phyloP scores from a whole-genome alignment of 1,140 invertebrate species.

The Neodiprion fabricii region DNA sequence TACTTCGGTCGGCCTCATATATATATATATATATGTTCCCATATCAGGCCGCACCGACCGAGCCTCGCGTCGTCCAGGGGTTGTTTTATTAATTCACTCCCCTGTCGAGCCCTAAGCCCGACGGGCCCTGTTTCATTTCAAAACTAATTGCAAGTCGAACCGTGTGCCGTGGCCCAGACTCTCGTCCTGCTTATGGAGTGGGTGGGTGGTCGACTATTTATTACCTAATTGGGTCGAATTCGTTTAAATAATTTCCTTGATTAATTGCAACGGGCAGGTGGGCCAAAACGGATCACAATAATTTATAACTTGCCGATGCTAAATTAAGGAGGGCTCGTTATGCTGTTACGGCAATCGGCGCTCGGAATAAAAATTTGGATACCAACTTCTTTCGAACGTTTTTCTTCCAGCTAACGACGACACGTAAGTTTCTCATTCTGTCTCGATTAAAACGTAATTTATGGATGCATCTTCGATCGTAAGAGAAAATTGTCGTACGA shows the following conservation, averaged over 20 bases:
- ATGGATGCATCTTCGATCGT: too few relatives aligned
- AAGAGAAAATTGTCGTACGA: too few relatives aligned
- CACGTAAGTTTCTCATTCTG: too few relatives aligned
- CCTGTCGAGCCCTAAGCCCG: conserved; percentile 31
- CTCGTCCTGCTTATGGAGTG: conserved; percentile 14
- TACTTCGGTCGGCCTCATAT: background rate
- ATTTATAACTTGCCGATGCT: too few relatives aligned
- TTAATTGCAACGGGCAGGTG: conserved; percentile 38
- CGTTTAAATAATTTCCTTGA: conserved; percentile 25
- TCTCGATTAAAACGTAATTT: too few relatives aligned
- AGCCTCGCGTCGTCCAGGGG: conserved; percentile 33
- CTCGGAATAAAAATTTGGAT: too few relatives aligned
- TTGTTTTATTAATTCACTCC: conserved; percentile 51
- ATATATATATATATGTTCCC: background rate
- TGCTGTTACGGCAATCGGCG: too few relatives aligned
- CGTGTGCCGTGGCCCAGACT: background rate
- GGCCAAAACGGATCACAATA: conserved; percentile 7
- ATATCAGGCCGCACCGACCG: background rate
- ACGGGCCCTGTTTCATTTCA: background rate
- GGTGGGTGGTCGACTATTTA: conserved; percentile 42
- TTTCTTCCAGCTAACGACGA: too few relatives aligned
- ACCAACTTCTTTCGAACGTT: too few relatives aligned
- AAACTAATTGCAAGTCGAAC: background rate
- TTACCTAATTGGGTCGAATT: conserved; percentile 40
- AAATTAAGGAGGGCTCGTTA: too few relatives aligned